Base-by-base conservation (phyloP, 2,113 vertebrate genomes). In the Trinectes maculatus region DNA sequence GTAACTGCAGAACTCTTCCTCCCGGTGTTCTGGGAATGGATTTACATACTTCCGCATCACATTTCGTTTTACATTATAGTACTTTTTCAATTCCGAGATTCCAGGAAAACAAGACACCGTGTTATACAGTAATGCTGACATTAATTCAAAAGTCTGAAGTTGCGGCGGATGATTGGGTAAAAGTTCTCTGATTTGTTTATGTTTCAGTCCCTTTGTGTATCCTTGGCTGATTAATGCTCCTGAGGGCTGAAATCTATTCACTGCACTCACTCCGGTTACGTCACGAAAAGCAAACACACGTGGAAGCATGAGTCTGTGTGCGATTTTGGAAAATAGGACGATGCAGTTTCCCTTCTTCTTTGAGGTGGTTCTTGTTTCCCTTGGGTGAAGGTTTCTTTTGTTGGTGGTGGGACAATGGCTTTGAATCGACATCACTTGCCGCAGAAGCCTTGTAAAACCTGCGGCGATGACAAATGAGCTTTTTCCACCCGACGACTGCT, bases 401-500 rank as follows among this genome's bases (percentile, higher is more conserved):
- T 15, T 44, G 42, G 77, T 49, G 77, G 85, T 81, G 36, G 68
- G 74, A 74, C 73, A 52, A 51, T 57, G 55, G 9, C 36, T 79
- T 48, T 71, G 40, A 65, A 65, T 63, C 8, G 33, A 28, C 62
- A 64, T 40, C n/a, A 47, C 71, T 7, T 16, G 34, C 74, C 75
- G 22, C 68, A 61, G 60, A 58, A 44, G 77, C 43, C 64, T 22
- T 21, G 47, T 67, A 74, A 77, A 74, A 64, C 40, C 36, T 15
- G n/a, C 3, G 21, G 69, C 44, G 71, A 79, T 83, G 81, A 86
- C 74, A 75, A 84, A 88, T 74, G 33, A 71, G 63, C 73, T 74
- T 83, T 83, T 83, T 85, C 80, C 84, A 83, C 74, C 53, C 34
- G 51, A 33, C 52, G 48, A 79, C 78, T 77, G 64, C 69, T 80